Evolutionary conservation across 1,140 invertebrate genomes (phyloP).

Genomic region (Rhyzopertha dominica): DNA sequence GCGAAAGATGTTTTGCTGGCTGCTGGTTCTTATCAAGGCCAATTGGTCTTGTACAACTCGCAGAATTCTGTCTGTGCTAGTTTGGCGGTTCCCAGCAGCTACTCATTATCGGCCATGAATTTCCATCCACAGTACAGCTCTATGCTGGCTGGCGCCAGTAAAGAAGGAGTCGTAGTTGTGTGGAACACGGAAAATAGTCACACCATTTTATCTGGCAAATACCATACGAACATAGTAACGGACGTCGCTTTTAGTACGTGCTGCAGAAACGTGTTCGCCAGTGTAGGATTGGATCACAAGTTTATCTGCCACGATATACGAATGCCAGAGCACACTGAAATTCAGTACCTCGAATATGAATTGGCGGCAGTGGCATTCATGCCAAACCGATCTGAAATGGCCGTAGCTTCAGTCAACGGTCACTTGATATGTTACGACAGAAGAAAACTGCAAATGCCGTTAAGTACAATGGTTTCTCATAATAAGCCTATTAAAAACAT

Average conservation of each 20-base stretch:
- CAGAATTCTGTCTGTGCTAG: slow-evolving; percentile 10
- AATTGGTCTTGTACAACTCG: slow-evolving; percentile 15
- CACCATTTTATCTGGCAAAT: slow-evolving; percentile 3
- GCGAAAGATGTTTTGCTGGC: slow-evolving; percentile 16
- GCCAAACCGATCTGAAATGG: slow-evolving; percentile 15
- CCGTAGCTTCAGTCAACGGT: slow-evolving; percentile 13
- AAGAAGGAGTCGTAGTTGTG: slow-evolving; percentile 17
- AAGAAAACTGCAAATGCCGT: slow-evolving; percentile 9
- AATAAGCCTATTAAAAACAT: slow-evolving; percentile 12
- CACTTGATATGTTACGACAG: slow-evolving; percentile 22
- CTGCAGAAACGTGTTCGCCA: slow-evolving; percentile 12
- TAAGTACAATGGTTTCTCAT: slow-evolving; percentile 12
- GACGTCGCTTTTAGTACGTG: slow-evolving; percentile 16
- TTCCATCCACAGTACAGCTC: slow-evolving; percentile 10
- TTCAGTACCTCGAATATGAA: slow-evolving; percentile 7
- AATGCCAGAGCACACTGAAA: slow-evolving; percentile 5
- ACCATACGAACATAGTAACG: slow-evolving; percentile 4
- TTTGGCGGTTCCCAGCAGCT: slow-evolving; percentile 16
- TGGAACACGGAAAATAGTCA: slow-evolving; percentile 18
- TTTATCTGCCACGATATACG: slow-evolving; percentile 18
- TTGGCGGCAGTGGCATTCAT: slow-evolving; percentile 17
- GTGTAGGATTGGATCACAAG: slow-evolving; percentile 14
- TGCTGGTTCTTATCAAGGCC: slow-evolving; percentile 20
- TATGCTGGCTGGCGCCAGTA: slow-evolving; percentile 15
- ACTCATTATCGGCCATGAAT: slow-evolving; percentile 13